A percentile compares a stretch with the other conserved stretches of the same genome.
Conservation (phyloP, 2,797 vertebrate genomes). For the Phoebastria nigripes region DNA sequence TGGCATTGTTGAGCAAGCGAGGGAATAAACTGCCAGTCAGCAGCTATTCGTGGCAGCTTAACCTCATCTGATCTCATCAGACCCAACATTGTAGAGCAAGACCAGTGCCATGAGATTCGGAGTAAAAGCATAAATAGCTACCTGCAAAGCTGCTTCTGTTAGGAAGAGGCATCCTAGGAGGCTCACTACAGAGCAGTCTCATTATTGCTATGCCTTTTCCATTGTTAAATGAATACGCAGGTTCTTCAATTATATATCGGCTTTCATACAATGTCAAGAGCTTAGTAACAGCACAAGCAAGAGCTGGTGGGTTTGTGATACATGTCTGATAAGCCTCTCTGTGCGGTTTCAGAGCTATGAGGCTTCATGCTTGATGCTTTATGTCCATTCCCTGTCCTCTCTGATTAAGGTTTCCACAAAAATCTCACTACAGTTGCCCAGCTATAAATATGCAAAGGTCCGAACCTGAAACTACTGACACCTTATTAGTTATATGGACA, state of each 20-base stretch:
- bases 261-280: background rate
- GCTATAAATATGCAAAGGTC: background rate
- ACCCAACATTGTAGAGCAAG: background rate
- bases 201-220: background rate
- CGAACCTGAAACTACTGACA: background rate
- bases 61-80: conserved; percentile 19
- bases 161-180: background rate
- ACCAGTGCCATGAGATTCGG: background rate
- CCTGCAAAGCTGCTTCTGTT: background rate
- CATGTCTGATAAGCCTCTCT: background rate
- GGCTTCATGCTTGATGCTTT: background rate
- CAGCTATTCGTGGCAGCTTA: conserved; percentile 38
- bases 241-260: background rate
- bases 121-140: background rate
- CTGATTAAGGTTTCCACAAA: background rate
- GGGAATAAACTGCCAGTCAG: conserved; percentile 39
- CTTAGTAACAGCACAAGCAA: background rate
- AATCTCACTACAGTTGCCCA: background rate
- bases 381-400: background rate
- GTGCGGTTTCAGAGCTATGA: background rate
- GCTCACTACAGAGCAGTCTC: background rate
- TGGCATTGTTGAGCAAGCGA: background rate
- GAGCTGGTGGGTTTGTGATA: background rate
- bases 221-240: background rate
- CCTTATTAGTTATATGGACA: background rate